Conservation (phyloP, 2,113 vertebrate genomes). For the Lathamus discolor region DNA sequence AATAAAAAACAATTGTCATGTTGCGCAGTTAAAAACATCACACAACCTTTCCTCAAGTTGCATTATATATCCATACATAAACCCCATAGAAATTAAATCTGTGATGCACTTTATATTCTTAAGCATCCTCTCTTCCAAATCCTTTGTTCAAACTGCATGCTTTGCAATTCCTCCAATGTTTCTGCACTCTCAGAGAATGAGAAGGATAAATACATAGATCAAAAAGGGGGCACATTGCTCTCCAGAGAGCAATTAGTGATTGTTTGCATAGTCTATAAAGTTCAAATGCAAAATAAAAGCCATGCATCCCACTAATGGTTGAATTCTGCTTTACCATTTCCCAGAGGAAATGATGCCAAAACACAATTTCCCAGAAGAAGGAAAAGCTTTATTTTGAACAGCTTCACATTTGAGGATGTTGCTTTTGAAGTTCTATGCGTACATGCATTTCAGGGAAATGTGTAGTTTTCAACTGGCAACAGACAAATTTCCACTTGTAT, state of each 20-base stretch:
- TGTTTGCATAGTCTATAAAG: slow-evolving; percentile 13
- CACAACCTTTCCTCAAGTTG: background rate
- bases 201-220: background rate
- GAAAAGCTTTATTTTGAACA: background rate
- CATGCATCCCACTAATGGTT: background rate
- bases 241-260: slow-evolving; percentile 56
- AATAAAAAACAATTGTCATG: background rate
- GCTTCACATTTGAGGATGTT: background rate
- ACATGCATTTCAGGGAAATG: background rate
- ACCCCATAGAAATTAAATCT: background rate
- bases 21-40: background rate
- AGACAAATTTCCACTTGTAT: background rate
- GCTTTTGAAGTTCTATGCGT: background rate
- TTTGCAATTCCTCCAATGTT: background rate
- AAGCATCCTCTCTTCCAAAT: background rate
- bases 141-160: background rate
- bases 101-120: background rate
- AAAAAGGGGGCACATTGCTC: background rate
- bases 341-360: background rate
- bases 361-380: background rate
- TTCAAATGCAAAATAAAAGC: background rate
- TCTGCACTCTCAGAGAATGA: background rate
- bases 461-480: background rate
- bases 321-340: background rate
- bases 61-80: background rate